Evolutionary conservation across 2,797 vertebrate genomes (phyloP).

Genomic region (Lepidocolaptes lacrymiger): DNA sequence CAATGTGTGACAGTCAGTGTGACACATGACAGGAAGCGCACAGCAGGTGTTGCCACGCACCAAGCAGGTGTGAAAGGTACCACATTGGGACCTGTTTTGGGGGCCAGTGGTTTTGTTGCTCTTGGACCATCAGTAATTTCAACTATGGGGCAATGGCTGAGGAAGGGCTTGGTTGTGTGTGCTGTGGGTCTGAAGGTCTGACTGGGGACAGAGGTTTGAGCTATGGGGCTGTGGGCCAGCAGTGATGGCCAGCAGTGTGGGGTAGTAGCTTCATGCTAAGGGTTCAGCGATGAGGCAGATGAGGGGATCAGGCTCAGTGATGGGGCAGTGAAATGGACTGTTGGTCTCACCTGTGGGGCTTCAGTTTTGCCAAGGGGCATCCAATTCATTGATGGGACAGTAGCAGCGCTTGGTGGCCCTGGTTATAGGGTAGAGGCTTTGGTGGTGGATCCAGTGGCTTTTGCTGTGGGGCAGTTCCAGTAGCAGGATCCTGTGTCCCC

Average conservation of each 20-base stretch:
- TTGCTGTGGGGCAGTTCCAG: neutral
- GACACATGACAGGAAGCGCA: accelerated
- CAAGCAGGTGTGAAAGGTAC: accelerated
- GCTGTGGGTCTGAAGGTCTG: neutral
- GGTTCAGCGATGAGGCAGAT: neutral
- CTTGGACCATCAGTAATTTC: neutral
- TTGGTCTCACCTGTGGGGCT: neutral
- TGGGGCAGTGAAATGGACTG: accelerated
- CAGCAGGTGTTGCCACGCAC: accelerated
- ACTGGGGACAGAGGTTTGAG: neutral
- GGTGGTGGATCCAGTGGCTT: neutral
- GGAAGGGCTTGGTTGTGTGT: neutral
- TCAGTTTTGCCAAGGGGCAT: neutral
- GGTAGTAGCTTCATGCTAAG: neutral
- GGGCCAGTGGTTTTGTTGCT: accelerated
- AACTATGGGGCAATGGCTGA: neutral
- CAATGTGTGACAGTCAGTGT: too few relatives aligned
- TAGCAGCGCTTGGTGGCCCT: neutral
- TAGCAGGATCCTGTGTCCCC: neutral
- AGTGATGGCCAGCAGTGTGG: accelerated
- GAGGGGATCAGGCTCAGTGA: neutral
- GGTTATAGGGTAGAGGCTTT: neutral
- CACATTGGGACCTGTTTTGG: accelerated
- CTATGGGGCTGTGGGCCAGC: neutral
- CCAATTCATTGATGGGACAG: neutral